phyloP scores from a whole-genome alignment of 2,113 vertebrate genomes.

The Oenanthe melanoleuca region DNA sequence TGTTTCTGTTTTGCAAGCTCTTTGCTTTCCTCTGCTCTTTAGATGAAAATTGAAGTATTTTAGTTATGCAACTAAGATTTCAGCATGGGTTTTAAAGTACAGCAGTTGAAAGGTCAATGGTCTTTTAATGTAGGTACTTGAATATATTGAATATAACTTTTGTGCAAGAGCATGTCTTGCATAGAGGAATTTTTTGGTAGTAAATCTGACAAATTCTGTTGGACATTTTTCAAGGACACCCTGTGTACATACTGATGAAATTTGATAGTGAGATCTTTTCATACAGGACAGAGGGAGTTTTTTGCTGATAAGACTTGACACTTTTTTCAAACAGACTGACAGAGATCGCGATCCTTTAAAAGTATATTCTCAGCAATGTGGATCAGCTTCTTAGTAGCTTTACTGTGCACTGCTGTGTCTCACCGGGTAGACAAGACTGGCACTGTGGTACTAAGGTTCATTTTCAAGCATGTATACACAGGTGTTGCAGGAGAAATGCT shows the following conservation, averaged over 20 bases:
- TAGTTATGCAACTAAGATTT: neutral
- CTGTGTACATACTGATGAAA: constrained; percentile 13
- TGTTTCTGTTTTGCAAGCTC: neutral
- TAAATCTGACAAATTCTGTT: constrained; percentile 43
- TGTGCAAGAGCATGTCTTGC: neutral
- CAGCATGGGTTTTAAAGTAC: neutral
- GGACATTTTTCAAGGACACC: neutral
- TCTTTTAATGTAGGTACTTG: neutral
- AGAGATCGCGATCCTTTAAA: neutral
- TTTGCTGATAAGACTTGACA: constrained; percentile 30
- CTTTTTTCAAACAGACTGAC: neutral
- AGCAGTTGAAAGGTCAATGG: neutral
- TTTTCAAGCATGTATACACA: neutral
- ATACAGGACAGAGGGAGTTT: neutral
- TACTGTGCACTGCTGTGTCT: neutral
- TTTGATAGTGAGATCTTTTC: constrained; percentile 49
- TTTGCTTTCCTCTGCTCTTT: neutral
- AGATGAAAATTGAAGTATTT: neutral
- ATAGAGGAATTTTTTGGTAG: neutral
- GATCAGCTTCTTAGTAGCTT: neutral
- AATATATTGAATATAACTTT: neutral
- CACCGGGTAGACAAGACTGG: neutral
- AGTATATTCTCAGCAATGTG: neutral
- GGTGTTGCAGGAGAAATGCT: neutral
- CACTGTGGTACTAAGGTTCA: neutral